Evolutionary conservation across 2,888 invertebrate genomes (phyloP).

Genomic region (Microchrysa polita): DNA sequence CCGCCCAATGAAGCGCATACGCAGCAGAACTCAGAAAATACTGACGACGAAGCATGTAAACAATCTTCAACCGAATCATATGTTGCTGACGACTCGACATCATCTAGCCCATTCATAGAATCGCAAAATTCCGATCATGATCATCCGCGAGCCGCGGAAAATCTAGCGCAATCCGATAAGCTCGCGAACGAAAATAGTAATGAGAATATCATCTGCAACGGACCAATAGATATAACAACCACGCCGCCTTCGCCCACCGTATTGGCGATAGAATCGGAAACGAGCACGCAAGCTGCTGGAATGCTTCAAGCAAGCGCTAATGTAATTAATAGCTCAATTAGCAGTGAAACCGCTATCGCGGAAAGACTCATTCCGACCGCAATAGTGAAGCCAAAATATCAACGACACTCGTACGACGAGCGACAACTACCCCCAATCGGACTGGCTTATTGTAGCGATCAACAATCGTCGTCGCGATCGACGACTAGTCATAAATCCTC

Average conservation of each 20-base stretch:
- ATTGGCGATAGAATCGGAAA: neutral
- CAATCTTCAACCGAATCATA: neutral
- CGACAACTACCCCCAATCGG: slow-evolving; percentile 60
- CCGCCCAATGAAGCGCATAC: neutral
- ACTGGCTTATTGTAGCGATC: slow-evolving; percentile 52
- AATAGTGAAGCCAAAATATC: slow-evolving; percentile 58
- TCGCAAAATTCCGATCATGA: slow-evolving; percentile 33
- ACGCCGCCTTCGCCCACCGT: neutral
- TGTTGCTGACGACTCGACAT: no score
- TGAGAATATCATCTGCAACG: slow-evolving; percentile 31
- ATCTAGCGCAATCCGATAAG: slow-evolving; percentile 33
- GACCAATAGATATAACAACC: neutral
- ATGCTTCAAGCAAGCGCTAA: neutral
- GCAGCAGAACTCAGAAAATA: neutral
- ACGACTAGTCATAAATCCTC: slow-evolving; percentile 41
- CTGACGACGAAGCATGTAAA: neutral
- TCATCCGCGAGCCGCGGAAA: neutral
- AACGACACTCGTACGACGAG: slow-evolving; percentile 60
- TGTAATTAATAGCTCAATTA: neutral
- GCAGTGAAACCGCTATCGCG: neutral
- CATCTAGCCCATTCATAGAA: slow-evolving; percentile 3
- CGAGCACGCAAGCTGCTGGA: slow-evolving; percentile 6
- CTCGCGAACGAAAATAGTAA: slow-evolving; percentile 48
- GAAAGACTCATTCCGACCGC: slow-evolving; percentile 54
- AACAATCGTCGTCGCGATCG: slow-evolving; percentile 20